Evolutionary conservation across 2,797 vertebrate genomes (phyloP).

Genomic region (Enteromius paludinosus): DNA sequence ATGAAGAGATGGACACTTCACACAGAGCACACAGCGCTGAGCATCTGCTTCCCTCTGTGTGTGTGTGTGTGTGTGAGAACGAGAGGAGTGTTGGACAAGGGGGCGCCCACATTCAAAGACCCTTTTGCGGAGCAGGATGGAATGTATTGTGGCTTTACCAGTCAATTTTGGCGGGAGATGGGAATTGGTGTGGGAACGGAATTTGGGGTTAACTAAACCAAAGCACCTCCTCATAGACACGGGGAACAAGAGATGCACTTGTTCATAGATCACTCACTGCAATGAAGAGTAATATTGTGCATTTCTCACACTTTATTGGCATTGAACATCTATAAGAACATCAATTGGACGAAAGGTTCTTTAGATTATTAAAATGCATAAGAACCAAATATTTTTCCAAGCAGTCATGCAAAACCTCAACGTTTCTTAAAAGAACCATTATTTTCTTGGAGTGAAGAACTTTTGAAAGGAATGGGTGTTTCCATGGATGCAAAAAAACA

Average conservation of each 20-base stretch:
- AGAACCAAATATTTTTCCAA: background rate
- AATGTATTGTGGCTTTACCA: constrained; percentile 62
- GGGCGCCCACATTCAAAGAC: constrained; percentile 60
- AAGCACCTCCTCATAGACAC: background rate
- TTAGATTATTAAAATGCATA: too few relatives aligned
- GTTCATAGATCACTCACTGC: constrained; percentile 9
- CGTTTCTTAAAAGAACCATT: too few relatives aligned
- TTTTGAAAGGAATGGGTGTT: too few relatives aligned
- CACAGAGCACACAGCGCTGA: constrained; percentile 55
- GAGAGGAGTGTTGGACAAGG: constrained; percentile 26
- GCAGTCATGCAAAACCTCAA: too few relatives aligned
- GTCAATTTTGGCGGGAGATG: constrained; percentile 55
- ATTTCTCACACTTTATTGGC: background rate
- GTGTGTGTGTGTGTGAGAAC: constrained; percentile 38
- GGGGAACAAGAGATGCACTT: constrained; percentile 10
- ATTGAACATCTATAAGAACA: background rate
- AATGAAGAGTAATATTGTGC: background rate
- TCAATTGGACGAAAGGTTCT: background rate
- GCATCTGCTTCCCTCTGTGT: constrained; percentile 65
- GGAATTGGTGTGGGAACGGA: constrained; percentile 64
- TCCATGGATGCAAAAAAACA: background rate
- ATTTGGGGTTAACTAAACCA: constrained; percentile 56
- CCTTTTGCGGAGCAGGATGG: constrained; percentile 58
- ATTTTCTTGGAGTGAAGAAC: too few relatives aligned
- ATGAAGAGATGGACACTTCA: constrained; percentile 58